These are phyloP conservation scores for Chionodraco myersi DNA, from an alignment of 2,113 vertebrate genomes.

Conservation along the genomic window DNA sequence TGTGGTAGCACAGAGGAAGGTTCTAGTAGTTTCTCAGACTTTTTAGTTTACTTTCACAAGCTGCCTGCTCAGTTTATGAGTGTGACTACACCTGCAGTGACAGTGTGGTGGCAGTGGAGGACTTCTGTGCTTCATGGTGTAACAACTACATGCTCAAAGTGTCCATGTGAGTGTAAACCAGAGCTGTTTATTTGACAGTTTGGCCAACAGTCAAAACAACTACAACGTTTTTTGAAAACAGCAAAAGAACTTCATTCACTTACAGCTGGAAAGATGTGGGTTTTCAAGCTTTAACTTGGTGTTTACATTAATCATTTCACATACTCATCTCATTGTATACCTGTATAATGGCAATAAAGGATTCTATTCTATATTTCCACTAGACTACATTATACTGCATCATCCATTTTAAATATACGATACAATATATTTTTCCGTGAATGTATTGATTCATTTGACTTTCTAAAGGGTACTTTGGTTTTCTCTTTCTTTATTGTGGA, in stretches of 20 bases:
- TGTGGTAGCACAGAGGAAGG: neutral
- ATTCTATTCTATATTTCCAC: neutral
- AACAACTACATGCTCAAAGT: constrained; percentile 33
- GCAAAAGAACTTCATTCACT: constrained; percentile 25
- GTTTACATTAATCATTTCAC: neutral
- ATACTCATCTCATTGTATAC: neutral
- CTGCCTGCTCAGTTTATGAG: neutral
- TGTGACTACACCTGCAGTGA: constrained; percentile 36
- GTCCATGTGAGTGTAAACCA: constrained; percentile 30
- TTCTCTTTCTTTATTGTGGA: neutral
- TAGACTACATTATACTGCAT: too few species aligned
- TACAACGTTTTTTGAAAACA: constrained; percentile 49
- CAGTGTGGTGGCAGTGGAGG: constrained; percentile 61
- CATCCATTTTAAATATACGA: neutral
- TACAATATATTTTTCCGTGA: neutral
- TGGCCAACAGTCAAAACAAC: constrained; percentile 39
- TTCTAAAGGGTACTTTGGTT: neutral
- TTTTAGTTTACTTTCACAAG: neutral
- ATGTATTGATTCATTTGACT: neutral
- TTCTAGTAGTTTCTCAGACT: neutral
- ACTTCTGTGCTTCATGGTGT: constrained; percentile 21
- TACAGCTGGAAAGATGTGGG: neutral
- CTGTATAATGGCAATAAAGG: too few species aligned
- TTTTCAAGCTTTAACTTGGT: neutral
- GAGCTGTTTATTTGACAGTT: neutral